Base-by-base conservation (phyloP, 2,797 vertebrate species). In the Eremophila alpestris region DNA sequence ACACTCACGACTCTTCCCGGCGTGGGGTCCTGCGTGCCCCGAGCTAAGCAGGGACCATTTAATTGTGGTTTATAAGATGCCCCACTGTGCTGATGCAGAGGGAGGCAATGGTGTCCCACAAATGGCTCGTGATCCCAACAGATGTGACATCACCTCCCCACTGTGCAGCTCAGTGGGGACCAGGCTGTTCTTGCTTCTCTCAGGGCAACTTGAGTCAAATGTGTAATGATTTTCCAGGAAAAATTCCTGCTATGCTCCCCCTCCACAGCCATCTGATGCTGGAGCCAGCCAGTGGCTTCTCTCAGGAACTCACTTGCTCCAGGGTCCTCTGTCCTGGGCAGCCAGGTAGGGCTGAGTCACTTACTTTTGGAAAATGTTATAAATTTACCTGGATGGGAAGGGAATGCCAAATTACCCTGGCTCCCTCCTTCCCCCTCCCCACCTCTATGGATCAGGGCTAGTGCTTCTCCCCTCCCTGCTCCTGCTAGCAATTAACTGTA, bases 1-100 rank as follows among this genome's bases (percentile, higher is more conserved):
- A 60, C 41, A 27, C 22, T 74, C 73, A 55, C 0, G 2, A 5
- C 52, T 83, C 52, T 38, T 59, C 81, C 54, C 0, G 0, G 24
- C 0, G 0, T 36, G 77, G 36, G 51, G 56, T 88, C 76, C 80
- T 48, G 19, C 2, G 5, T 2, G 7, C 21, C 5, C 4, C 1
- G 6, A 75, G 49, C 62, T 27, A 40, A 78, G 45, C 69, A 41
- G 32, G 46, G 23, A 73, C n/a, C 59, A 26, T 58, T 60, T 19
- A 64, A 54, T 30, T 32, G 3, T 20, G 24, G 43, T 26, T 76
- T 73, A 9, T 7, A 3, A 80, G 43, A 52, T 2, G 0, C 32
- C 55, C 40, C 67, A 16, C 30, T 38, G 55, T 26, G 55, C 75
- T 62, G 63, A 30, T 14, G n/a, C 59, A 2, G 4, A 1, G 16